Evolutionary conservation across 2,888 invertebrate species (phyloP).

Genomic region (Lysandra bellargus): DNA sequence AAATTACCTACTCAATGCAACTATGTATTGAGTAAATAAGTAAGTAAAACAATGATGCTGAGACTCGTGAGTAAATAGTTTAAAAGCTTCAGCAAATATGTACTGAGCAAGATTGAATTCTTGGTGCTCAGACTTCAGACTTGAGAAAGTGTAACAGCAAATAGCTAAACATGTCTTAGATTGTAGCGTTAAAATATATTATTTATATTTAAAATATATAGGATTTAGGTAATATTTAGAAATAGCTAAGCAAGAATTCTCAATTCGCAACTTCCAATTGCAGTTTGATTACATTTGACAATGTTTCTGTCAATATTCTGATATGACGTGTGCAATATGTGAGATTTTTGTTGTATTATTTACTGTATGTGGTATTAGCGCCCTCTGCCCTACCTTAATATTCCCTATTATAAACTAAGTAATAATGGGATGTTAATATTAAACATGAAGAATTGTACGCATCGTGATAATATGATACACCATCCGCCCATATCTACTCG

Average conservation of each 20-base stretch:
- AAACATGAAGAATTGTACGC: not conserved
- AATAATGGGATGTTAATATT: not conserved
- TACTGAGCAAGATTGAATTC: not conserved
- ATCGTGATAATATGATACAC: not conserved
- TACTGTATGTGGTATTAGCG: too few species aligned
- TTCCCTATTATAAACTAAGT: not conserved
- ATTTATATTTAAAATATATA: too few species aligned
- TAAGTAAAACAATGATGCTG: not conserved
- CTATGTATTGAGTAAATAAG: not conserved
- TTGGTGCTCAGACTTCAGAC: not conserved
- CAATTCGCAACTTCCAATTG: too few species aligned
- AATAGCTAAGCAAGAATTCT: too few species aligned
- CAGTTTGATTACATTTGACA: too few species aligned
- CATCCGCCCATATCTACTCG: conserved; percentile 11
- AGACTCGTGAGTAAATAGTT: not conserved
- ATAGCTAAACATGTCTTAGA: not conserved
- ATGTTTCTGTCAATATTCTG: too few species aligned
- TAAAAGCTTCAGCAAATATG: not conserved
- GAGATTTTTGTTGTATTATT: too few species aligned
- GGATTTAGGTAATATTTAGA: too few species aligned
- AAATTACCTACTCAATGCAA: not conserved
- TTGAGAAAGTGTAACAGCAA: not conserved
- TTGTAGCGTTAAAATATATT: too few species aligned
- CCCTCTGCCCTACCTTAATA: too few species aligned
- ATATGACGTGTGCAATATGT: too few species aligned